Conservation (phyloP, 2,888 invertebrate genomes). For the Cremastinae sp. region DNA sequence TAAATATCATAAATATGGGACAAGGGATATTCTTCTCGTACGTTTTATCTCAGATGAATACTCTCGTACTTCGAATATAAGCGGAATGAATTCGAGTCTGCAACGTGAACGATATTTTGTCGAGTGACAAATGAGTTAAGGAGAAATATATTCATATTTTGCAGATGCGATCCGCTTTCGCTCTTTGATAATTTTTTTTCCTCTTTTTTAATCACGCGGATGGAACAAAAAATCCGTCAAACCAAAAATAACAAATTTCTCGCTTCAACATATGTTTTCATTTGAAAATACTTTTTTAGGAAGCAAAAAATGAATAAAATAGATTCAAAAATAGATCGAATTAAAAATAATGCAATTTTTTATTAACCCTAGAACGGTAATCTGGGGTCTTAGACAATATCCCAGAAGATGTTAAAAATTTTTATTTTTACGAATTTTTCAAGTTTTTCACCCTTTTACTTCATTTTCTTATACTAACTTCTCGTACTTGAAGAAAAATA, state of each 20-base stretch:
- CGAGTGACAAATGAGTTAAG: constrained; percentile 22
- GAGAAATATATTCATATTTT: constrained; percentile 6
- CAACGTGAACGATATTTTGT: constrained; percentile 29
- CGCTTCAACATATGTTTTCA: too few relatives aligned
- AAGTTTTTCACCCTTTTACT: too few relatives aligned
- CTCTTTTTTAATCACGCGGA: background rate
- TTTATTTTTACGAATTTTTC: too few relatives aligned
- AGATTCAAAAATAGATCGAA: too few relatives aligned
- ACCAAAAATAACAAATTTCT: constrained; percentile 13
- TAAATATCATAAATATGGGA: constrained; percentile 78
- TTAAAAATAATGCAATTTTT: too few relatives aligned
- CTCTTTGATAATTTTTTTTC: constrained; percentile 13
- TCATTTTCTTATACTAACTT: too few relatives aligned
- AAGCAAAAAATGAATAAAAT: too few relatives aligned
- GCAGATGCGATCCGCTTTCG: constrained; percentile 6
- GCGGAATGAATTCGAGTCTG: constrained; percentile 15
- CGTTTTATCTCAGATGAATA: constrained; percentile 43
- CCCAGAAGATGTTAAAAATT: too few relatives aligned
- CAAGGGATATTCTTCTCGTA: constrained; percentile 41
- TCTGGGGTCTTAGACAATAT: too few relatives aligned
- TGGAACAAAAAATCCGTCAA: background rate
- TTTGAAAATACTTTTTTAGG: too few relatives aligned
- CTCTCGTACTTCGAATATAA: constrained; percentile 6
- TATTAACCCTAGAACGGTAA: too few relatives aligned
- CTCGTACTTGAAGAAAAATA: too few relatives aligned